Evolutionary conservation across 2,888 invertebrate species (phyloP).

Genomic region (Dermolepida albohirtum): DNA sequence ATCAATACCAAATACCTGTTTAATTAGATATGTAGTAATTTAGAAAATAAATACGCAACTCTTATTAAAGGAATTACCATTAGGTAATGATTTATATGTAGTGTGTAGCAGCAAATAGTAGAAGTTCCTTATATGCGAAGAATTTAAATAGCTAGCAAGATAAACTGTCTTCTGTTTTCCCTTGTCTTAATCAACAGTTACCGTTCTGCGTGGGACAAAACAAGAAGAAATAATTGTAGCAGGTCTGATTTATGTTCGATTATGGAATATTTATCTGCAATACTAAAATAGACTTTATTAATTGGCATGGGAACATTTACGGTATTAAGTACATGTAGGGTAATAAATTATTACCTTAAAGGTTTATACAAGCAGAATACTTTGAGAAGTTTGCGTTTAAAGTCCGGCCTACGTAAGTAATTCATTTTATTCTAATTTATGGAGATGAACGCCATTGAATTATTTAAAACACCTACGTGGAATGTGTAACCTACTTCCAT

Average conservation of each 20-base stretch:
- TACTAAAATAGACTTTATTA: constrained; percentile 23
- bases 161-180: constrained; percentile 23
- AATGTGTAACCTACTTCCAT: too few species aligned
- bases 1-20: too few species aligned
- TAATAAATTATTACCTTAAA: constrained; percentile 17
- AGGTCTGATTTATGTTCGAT: constrained; percentile 26
- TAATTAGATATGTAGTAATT: too few species aligned
- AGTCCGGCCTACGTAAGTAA: too few species aligned
- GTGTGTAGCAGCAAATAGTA: background rate
- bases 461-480: too few species aligned
- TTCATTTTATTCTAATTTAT: too few species aligned
- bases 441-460: too few species aligned
- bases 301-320: constrained; percentile 27
- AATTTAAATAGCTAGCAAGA: constrained; percentile 6
- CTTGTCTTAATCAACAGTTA: background rate
- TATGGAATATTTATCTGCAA: constrained; percentile 10
- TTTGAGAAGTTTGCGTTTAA: too few species aligned
- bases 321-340: background rate
- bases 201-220: constrained; percentile 27
- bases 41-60: constrained; percentile 5
- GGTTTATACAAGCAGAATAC: too few species aligned
- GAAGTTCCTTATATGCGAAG: constrained; percentile 4
- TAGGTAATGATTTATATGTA: constrained; percentile 5
- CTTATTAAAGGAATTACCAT: constrained; percentile 11
- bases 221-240: constrained; percentile 17